phyloP scores from a whole-genome alignment of 1,140 invertebrate genomes.

The Linepithema humile region DNA sequence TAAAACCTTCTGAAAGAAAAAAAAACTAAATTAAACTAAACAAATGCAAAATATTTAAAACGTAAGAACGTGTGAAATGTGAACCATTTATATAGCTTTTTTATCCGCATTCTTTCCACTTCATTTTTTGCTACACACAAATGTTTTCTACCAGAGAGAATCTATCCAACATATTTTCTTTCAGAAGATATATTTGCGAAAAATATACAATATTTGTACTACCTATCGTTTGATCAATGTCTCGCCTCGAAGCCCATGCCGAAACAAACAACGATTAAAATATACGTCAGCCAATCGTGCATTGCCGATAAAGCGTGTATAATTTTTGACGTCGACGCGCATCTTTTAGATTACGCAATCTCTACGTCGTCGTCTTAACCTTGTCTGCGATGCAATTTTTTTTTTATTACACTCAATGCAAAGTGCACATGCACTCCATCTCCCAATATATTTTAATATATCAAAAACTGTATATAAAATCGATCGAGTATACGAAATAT shows the following conservation, averaged over 20 bases:
- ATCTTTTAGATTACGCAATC: constrained; percentile 41
- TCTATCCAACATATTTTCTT: constrained; percentile 8
- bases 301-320: constrained; percentile 35
- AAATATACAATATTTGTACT: constrained; percentile 32
- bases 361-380: constrained; percentile 23
- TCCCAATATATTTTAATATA: neutral
- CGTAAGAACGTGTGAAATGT: neutral
- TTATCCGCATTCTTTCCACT: neutral
- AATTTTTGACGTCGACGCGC: constrained; percentile 25
- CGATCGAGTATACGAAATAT: neutral
- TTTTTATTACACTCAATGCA: neutral
- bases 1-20: neutral
- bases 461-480: neutral
- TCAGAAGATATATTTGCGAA: constrained; percentile 5
- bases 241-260: neutral
- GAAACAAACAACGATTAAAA: constrained; percentile 51
- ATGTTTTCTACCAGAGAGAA: neutral
- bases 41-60: no score
- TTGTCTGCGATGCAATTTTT: neutral
- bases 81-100: neutral
- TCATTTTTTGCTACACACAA: no score
- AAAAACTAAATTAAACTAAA: no score
- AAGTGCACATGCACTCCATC: neutral
- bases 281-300: constrained; percentile 16
- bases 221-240: constrained; percentile 34